These are phyloP conservation scores for Podargus strigoides DNA, from an alignment of 2,797 vertebrate species.

Conservation along the genomic window DNA sequence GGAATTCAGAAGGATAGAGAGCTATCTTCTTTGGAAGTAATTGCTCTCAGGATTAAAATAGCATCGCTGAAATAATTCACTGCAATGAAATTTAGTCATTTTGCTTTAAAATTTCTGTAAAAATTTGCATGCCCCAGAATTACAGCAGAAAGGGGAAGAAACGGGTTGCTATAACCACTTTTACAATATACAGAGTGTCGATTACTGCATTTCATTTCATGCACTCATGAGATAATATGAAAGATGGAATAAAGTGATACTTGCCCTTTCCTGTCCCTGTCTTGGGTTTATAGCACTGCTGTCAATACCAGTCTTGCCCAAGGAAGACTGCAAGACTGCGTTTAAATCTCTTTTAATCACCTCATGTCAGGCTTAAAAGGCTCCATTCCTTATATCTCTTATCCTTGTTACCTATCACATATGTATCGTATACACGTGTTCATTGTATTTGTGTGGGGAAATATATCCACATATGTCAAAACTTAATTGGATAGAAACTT, in stretches of 20 bases:
- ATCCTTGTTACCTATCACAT: not conserved
- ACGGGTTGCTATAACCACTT: not conserved
- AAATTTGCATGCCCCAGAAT: not conserved
- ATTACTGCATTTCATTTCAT: too few relatives aligned
- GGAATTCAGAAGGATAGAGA: not conserved
- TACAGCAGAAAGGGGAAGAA: not conserved
- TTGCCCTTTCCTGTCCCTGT: not conserved
- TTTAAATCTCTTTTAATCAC: not conserved
- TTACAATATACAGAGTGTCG: not conserved
- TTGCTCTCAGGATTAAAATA: not conserved
- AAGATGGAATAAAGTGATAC: not conserved
- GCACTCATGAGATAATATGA: not conserved
- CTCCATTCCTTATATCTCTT: not conserved
- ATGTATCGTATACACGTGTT: fast-evolving
- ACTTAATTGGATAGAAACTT: not conserved
- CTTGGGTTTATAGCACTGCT: not conserved
- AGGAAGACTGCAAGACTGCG: not conserved
- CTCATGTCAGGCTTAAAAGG: not conserved
- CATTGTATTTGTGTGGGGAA: not conserved
- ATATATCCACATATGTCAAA: not conserved
- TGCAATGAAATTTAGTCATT: not conserved
- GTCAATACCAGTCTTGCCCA: not conserved
- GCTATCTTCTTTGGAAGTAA: not conserved
- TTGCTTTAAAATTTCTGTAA: not conserved
- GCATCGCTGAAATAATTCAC: not conserved